These are phyloP conservation scores for Glaucopsyche alexis DNA, from an alignment of 2,888 invertebrate species.

Conservation along the genomic window DNA sequence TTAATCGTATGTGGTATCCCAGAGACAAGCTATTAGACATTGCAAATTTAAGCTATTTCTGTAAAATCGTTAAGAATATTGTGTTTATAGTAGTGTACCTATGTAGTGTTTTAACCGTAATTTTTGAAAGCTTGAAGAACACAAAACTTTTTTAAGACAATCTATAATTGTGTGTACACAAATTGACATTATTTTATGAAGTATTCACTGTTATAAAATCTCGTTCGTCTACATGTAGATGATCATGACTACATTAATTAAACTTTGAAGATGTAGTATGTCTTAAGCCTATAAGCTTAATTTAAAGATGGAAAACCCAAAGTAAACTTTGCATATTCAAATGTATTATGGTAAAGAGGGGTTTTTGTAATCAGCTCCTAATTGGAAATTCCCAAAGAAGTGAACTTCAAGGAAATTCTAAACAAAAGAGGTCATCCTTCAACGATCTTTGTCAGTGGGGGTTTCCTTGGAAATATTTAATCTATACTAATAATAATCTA, in stretches of 20 bases:
- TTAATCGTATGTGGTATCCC: too few relatives aligned
- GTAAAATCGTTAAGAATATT: too few relatives aligned
- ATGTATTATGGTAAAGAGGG: constrained; percentile 17
- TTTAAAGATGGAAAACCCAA: constrained; percentile 15
- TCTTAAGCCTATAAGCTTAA: constrained; percentile 11
- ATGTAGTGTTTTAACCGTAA: too few relatives aligned
- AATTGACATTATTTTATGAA: too few relatives aligned
- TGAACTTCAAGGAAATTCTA: neutral
- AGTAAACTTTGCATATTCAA: constrained; percentile 14
- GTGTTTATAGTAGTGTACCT: too few relatives aligned
- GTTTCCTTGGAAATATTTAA: neutral
- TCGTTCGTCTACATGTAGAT: neutral
- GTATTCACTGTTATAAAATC: too few relatives aligned
- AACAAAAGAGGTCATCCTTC: constrained; percentile 7
- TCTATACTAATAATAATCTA: too few relatives aligned
- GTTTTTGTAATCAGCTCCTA: constrained; percentile 8
- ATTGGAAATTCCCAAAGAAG: constrained; percentile 4
- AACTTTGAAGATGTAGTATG: neutral
- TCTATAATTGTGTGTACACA: too few relatives aligned
- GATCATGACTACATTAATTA: neutral
- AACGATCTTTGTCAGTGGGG: neutral
- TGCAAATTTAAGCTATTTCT: too few relatives aligned
- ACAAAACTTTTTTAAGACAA: too few relatives aligned
- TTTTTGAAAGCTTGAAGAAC: too few relatives aligned
- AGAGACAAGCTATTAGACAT: too few relatives aligned